Evolutionary conservation across 1,140 invertebrate species (phyloP), one percentile per base, ranked within the genome.

Genomic region (Babylonia areolata): DNA sequence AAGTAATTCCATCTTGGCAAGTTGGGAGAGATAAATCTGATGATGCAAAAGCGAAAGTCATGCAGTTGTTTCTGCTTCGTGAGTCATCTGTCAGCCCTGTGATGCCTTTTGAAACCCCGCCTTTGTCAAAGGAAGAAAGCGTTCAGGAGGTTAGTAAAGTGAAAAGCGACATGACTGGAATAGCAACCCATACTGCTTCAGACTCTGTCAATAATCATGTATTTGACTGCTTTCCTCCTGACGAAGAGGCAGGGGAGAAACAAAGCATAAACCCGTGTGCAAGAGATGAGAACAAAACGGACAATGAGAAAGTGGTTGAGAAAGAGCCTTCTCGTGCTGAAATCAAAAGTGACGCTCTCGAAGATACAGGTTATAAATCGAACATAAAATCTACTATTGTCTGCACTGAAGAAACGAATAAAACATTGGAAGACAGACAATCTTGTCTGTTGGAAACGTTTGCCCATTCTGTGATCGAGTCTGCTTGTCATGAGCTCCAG

Each of bases 401-500:
- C 12, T 37, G 9, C n/a, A 35, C 71, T 37, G 12, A 31, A 73
- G 35, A 35, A 3, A 42, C 5, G 2, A 33, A 28, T 51, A 9
- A 81, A 31, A 2, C 39, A 1, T 6, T 40, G 37, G 75, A 20
- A 40, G 75, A 35, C 35, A 40, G 37, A 5, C 35, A 77, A 23
- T 6, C 20, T 2, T 77, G 75, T 37, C 75, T 77, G 15, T 2
- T 77, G 35, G 75, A 77, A 40, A 77, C 75, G 1, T 77, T 23
- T 77, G 75, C 75, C 28, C 75, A 77, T 40, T 77, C 75, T 37
- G 20, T 77, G 1, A 40, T 77, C 15, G 75, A 77, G 35, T 39
- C 75, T 77, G 75, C 75, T 40, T 77, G 75, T 37, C 35, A 40
- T 28, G 75, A 77, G 33, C 75, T 77, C 20, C 75, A 77, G 37